Evolutionary conservation across 2,797 vertebrate genomes (phyloP), one percentile per base, ranked within the genome.

Genomic region (Peromyscus attwateri): DNA sequence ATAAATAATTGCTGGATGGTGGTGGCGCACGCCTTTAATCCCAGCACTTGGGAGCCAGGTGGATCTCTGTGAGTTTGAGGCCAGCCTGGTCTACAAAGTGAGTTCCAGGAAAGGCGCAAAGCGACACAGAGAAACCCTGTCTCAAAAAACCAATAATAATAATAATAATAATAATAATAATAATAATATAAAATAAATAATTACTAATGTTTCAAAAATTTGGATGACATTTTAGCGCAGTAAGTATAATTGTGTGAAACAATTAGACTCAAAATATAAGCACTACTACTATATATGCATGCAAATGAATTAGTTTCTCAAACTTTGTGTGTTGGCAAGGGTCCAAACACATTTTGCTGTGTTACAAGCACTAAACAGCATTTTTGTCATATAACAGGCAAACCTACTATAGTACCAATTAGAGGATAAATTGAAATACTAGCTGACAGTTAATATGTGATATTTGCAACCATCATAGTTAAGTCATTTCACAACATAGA

Each of bases 401-500:
- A 91, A 7, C 1, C 66, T 14, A 23, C 17, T 94, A 17, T 31
- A 91, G 34, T 85, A 57, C 40, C 37, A 93, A 37, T 95, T 89
- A 85, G 68, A 95, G 79, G 40, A 43, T 73, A 43, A 94, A 57
- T 96, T 8, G 71, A 57, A 92, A 31, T 57, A 62, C 34, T 29
- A 84, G 57, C 57, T 95, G 46, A 90, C 40, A 82, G 70, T 89
- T 87, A 95, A 80, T n/a, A 70, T 95, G 76, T 93, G 31, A 70
- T 96, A 77, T 97, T 95, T 94, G 43, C n/a, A 87, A 40, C 13
- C 6, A 89, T 40, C 37, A 84, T 25, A 46, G 23, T 62, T 92
- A 91, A 95, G 90, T 76, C 29, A 91, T 91, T 95, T 81, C 13
- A 66, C 21, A 94, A 77, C 76, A 77, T 88, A 81, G 95, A 97